Base-by-base conservation (phyloP, 2,797 vertebrate genomes). In the Champsocephalus gunnari region DNA sequence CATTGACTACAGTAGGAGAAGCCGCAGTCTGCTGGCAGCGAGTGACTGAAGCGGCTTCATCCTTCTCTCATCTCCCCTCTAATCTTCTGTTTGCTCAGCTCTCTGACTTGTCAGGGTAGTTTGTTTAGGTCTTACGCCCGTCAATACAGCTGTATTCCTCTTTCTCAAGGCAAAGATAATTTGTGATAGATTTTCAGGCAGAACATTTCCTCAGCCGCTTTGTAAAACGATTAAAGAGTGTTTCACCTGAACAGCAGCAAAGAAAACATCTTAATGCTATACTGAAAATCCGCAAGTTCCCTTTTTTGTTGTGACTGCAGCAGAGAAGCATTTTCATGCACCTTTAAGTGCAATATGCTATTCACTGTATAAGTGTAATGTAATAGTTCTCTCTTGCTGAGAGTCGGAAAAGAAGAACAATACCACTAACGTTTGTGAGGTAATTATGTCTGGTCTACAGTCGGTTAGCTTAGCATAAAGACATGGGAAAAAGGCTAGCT, bases 21-120 rank as follows among this genome's bases (percentile, higher is more conserved):
- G 72, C 73, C 69, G 24, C 80, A 78, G 63, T 65, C 70, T 68
- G 71, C 73, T 87, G 86, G 81, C 87, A 84, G 32, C 38, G 49
- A 83, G 80, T 68, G 82, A 84, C 63, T 77, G 54, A 76, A 59
- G 58, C 38, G 7, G 68, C 83, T 93, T 92, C 89, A 89, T 87
- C 76, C 84, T 88, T 87, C 93, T 95, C 94, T 95, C 93, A 94
- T 93, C 94, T 92, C 82, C 73, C 55, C 82, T 81, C 88, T 93
- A 94, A 95, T 95, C 94, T 92, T 79, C 81, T 95, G 94, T 96
- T 95, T 95, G 94, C 87, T 83, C 87, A 94, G 93, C 93, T 93
- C 93, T 94, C 89, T 69, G 55, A 81, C 92, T 91, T 95, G 94
- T 95, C 94, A 95, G 85, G 12, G 24, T 2, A 79, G 93, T 95